phyloP scores from a whole-genome alignment of 2,113 vertebrate genomes.

The Colinus virginianus region DNA sequence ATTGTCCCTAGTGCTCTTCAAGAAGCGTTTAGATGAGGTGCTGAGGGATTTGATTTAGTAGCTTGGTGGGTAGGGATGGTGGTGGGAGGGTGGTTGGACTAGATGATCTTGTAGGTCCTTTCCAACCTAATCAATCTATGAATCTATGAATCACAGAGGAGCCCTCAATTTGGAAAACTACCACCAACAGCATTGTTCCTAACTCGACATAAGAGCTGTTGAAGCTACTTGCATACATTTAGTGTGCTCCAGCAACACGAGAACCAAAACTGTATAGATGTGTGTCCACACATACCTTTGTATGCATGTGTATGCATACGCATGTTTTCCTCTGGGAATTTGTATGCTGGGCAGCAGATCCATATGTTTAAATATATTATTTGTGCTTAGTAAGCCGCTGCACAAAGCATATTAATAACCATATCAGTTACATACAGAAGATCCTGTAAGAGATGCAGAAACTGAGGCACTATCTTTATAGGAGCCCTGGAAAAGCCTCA shows the following conservation, averaged over 20 bases:
- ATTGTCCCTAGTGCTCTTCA: background rate
- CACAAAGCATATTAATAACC: background rate
- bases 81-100: no score
- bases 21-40: no score
- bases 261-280: background rate
- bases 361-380: background rate
- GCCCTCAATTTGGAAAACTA: background rate
- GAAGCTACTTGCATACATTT: background rate
- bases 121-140: no score
- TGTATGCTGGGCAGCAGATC: background rate
- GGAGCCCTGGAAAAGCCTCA: background rate
- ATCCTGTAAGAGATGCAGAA: background rate
- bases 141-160: background rate
- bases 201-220: background rate
- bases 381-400: background rate
- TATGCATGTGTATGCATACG: accelerated
- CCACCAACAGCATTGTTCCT: background rate
- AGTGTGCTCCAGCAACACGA: background rate
- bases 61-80: no score
- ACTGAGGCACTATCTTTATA: background rate
- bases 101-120: no score
- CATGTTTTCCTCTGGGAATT: background rate
- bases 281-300: background rate
- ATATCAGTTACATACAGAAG: background rate
- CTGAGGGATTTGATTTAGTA: no score